Base-by-base conservation (phyloP, 2,888 invertebrate species). In the Amiota mariae region DNA sequence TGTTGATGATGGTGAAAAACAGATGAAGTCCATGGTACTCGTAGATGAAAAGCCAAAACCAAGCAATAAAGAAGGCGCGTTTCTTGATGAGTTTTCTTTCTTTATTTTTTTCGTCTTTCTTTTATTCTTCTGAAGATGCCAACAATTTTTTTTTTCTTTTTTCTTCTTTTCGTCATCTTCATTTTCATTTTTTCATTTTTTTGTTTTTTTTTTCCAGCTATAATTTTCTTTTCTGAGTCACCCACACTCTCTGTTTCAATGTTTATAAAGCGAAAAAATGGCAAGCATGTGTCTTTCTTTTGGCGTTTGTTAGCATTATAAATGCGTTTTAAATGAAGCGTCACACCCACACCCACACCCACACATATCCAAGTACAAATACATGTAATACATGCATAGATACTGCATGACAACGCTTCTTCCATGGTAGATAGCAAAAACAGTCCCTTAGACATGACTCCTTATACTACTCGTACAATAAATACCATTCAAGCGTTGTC, bases 281-380 rank as follows among this genome's bases (percentile, higher is more conserved):
- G 66, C 66, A 66, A 66, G 66, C 66, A 66, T 66, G 66, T 66
- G 66, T 66, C 66, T 74, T 74, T 70, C 77, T 73, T 57, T 59
- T 56, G 57, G 47, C 59, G 36, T 51, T 51, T 54, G 64, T 54
- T 72, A 18, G 46, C 63, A 64, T 86, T 83, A 85, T 86, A 86
- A 83, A 83, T 83, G 83, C 83, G 83, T 85, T 83, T 85, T 83
- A 83, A 83, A 83, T 83, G 83, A 83, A 83, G 83, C 86, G 56
- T 11, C 57, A 71, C 67, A 67, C 46, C 49, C 70, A 47, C 64
- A 57, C 9, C 54, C 36, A 61, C 77, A 46, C 3, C 24, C 71
- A 73, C 76, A 73, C 67, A 73, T 24, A 48, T 51, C 64, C 56
- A 24, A 9, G 11, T 36, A 70, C 20, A 70, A 6, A 24, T n/a